These are phyloP conservation scores for Morpho deidamia DNA, from an alignment of 2,888 invertebrate genomes.

Conservation along the genomic window DNA sequence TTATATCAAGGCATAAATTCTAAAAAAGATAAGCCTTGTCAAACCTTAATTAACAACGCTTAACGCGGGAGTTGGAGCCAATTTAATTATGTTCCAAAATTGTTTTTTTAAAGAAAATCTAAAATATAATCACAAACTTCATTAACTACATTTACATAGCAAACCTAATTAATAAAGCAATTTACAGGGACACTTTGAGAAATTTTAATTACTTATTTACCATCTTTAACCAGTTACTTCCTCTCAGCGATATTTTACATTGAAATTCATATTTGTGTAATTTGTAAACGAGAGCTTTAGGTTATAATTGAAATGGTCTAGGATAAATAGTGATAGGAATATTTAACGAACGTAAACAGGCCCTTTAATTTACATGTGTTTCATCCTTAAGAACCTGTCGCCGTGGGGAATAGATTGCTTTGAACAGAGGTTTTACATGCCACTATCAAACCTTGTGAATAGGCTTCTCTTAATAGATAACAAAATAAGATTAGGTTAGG, in stretches of 20 bases:
- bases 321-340: conserved; percentile 6
- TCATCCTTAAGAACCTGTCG: no score
- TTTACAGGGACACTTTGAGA: not conserved
- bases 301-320: conserved; percentile 44
- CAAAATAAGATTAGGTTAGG: no score
- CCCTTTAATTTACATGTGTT: no score
- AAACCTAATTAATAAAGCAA: conserved; percentile 3
- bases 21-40: no score
- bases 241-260: not conserved
- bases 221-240: not conserved
- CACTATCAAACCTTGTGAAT: no score
- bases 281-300: not conserved
- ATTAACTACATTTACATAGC: conserved; percentile 1
- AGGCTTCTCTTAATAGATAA: no score
- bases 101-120: conserved; percentile 1
- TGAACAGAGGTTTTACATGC: no score
- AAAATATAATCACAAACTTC: conserved; percentile 3
- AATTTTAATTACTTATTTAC: not conserved
- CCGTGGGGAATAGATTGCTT: no score
- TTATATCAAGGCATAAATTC: no score
- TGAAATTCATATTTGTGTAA: not conserved
- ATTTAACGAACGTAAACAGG: not conserved
- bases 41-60: not conserved
- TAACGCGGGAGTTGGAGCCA: not conserved
- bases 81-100: not conserved